A percentile compares a stretch with the other conserved stretches of the same genome.
These are phyloP conservation scores for Agrilus mali DNA, from an alignment of 2,888 invertebrate genomes.

Conservation along the genomic window DNA sequence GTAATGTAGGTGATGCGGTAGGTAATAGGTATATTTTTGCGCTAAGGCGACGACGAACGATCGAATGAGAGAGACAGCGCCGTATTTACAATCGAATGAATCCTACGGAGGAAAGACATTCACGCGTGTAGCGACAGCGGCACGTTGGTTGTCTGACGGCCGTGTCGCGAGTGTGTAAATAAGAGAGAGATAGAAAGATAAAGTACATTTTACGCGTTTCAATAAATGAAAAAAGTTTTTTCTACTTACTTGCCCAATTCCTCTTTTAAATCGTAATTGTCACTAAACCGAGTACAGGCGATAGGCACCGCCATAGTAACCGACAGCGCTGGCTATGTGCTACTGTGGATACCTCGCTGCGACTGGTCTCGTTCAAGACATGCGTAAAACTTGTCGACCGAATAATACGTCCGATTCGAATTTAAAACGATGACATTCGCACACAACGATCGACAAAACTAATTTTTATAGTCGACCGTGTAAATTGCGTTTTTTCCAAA, in stretches of 20 bases:
- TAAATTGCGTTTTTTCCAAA: no score
- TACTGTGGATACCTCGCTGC: constrained; percentile 25
- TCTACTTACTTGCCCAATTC: constrained; percentile 94
- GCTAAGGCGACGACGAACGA: constrained; percentile 3
- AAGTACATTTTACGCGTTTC: no score
- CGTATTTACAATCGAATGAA: no score
- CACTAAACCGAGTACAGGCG: constrained; percentile 95
- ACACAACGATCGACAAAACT: constrained; percentile 1
- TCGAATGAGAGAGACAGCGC: no score
- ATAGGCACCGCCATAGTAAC: constrained; percentile 71
- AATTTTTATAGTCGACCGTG: background rate
- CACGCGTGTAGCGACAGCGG: background rate
- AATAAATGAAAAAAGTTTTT: background rate
- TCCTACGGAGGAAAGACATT: no score
- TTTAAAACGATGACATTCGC: background rate
- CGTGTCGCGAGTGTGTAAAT: background rate
- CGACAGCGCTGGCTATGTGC: constrained; percentile 25
- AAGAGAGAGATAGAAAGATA: background rate
- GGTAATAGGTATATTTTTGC: constrained; percentile 21
- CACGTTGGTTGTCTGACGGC: background rate
- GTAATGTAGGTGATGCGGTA: constrained; percentile 20
- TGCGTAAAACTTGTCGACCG: constrained; percentile 10
- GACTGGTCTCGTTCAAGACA: constrained; percentile 13
- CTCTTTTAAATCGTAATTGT: constrained; percentile 99
- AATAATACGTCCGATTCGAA: background rate